Evolutionary conservation across 2,113 vertebrate species (phyloP).

Genomic region (Lanius collurio): DNA sequence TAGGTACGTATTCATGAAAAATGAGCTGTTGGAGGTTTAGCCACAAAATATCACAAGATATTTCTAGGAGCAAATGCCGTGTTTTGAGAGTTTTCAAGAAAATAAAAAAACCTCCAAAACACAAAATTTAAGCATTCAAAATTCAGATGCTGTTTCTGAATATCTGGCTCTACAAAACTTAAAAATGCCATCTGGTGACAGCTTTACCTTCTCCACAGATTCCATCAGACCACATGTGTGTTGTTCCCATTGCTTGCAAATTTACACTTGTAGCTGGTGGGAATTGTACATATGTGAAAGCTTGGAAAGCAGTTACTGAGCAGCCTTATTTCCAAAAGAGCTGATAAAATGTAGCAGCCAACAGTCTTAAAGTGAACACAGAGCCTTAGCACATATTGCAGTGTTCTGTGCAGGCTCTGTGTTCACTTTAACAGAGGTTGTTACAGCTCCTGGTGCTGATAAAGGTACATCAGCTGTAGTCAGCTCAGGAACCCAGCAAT

Average conservation of each 20-base stretch:
- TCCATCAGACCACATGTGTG: neutral
- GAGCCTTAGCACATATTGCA: neutral
- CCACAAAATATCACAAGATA: neutral
- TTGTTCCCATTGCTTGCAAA: conserved; percentile 39
- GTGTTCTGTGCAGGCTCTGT: neutral
- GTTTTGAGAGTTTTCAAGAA: neutral
- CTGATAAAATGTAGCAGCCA: neutral
- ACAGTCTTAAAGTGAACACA: neutral
- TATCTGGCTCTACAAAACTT: neutral
- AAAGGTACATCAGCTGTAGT: neutral
- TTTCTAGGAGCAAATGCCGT: neutral
- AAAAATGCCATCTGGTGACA: conserved; percentile 26
- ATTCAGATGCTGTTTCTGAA: conserved; percentile 18
- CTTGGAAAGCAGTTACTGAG: conserved; percentile 20
- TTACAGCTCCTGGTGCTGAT: neutral
- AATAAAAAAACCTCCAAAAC: neutral
- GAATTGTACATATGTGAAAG: neutral
- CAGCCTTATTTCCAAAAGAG: conserved; percentile 13
- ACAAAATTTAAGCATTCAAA: neutral
- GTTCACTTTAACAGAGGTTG: neutral
- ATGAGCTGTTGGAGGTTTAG: conserved; percentile 13
- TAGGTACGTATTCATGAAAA: conserved; percentile 3
- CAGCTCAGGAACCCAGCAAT: neutral
- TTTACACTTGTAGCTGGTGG: conserved; percentile 18
- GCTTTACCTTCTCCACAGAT: neutral